phyloP scores from a whole-genome alignment of 2,113 vertebrate genomes.

The Psittacula cyanocephala region DNA sequence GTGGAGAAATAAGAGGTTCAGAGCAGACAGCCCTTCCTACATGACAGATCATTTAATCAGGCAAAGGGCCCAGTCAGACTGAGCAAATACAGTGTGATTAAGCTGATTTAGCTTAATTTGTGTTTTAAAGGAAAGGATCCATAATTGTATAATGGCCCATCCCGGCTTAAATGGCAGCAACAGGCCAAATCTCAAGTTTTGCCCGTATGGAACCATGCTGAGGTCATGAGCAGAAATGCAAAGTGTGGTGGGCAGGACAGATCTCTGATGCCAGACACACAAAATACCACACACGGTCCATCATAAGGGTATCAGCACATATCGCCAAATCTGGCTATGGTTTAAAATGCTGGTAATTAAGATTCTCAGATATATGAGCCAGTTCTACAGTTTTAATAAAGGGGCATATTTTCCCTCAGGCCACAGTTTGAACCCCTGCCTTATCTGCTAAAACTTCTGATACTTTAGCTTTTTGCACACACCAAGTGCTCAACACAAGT shows the following conservation, averaged over 20 bases:
- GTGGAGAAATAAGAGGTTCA: not conserved
- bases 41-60: not conserved
- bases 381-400: not conserved
- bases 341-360: not conserved
- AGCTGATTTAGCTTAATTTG: not conserved
- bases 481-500: not conserved
- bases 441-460: not conserved
- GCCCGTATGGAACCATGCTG: not conserved
- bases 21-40: not conserved
- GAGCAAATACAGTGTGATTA: not conserved
- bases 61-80: not conserved
- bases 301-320: not conserved
- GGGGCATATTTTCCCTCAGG: not conserved
- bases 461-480: not conserved
- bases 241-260: not conserved
- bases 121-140: not conserved
- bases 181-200: not conserved
- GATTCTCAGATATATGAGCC: not conserved
- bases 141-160: not conserved
- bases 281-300: fast-evolving
- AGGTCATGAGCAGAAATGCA: not conserved
- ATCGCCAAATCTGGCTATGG: not conserved
- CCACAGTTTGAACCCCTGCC: not conserved
- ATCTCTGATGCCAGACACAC: not conserved
- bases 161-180: not conserved